A percentile compares a stretch with the other conserved stretches of the same genome.
These are phyloP conservation scores for Sminthurinus signatus DNA, from an alignment of 1,140 invertebrate species.

Conservation along the genomic window DNA sequence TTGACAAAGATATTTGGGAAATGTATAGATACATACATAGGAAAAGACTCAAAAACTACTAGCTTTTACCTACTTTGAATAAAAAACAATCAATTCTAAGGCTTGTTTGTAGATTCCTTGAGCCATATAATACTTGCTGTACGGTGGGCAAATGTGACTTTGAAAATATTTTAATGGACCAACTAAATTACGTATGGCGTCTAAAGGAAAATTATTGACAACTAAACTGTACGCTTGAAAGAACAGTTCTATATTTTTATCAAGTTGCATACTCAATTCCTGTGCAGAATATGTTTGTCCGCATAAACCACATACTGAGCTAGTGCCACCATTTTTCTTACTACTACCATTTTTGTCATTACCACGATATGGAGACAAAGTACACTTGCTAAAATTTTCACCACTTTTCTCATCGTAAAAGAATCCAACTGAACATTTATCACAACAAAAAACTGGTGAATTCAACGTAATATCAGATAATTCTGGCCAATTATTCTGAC, in stretches of 20 bases:
- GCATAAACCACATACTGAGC: constrained; percentile 12
- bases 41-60: too few species aligned
- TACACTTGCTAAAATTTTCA: neutral
- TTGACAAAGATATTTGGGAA: too few species aligned
- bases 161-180: constrained; percentile 24
- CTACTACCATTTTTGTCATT: neutral
- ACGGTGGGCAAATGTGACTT: constrained; percentile 16
- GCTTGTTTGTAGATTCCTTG: constrained; percentile 32
- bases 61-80: constrained; percentile 14
- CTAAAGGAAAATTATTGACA: constrained; percentile 27
- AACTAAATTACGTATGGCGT: constrained; percentile 21
- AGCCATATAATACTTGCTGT: constrained; percentile 22
- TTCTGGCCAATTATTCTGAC: constrained; percentile 26
- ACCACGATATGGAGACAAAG: neutral
- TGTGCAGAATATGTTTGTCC: neutral
- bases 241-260: constrained; percentile 23
- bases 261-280: constrained; percentile 12
- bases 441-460: constrained; percentile 6
- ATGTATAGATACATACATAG: too few species aligned
- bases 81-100: constrained; percentile 31
- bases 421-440: neutral
- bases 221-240: constrained; percentile 29
- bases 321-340: too few species aligned
- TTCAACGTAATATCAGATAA: constrained; percentile 15
- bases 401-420: neutral